Evolutionary conservation across 2,888 invertebrate species (phyloP).

Genomic region (Meloe dianella): DNA sequence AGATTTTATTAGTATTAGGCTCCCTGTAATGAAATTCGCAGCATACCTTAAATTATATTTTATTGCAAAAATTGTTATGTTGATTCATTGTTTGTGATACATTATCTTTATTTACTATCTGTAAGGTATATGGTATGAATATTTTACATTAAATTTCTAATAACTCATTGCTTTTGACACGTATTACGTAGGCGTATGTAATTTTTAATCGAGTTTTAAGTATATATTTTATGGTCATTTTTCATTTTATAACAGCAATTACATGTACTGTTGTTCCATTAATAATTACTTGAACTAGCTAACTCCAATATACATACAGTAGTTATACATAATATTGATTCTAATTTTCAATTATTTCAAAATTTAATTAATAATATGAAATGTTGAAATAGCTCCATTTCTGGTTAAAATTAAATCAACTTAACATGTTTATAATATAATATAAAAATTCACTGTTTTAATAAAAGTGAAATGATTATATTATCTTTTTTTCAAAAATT

Average conservation of each 20-base stretch:
- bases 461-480: not conserved
- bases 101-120: not conserved
- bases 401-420: not conserved
- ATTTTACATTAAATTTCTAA: not conserved
- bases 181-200: constrained; percentile 6
- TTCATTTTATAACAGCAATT: constrained; percentile 6
- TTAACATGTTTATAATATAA: not conserved
- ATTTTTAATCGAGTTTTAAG: constrained; percentile 11
- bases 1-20: not conserved
- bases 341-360: not conserved
- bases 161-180: constrained; percentile 5
- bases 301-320: not conserved
- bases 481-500: not conserved
- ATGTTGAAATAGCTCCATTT: not conserved
- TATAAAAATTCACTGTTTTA: not conserved
- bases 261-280: not conserved
- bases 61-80: not conserved
- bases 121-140: not conserved
- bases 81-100: constrained; percentile 8
- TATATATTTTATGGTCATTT: constrained; percentile 7
- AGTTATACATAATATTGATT: not conserved
- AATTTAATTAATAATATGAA: constrained; percentile 6
- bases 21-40: not conserved
- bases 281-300: not conserved
- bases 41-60: not conserved